Conservation (phyloP, 2,888 invertebrate genomes). For the Patella caerulea region DNA sequence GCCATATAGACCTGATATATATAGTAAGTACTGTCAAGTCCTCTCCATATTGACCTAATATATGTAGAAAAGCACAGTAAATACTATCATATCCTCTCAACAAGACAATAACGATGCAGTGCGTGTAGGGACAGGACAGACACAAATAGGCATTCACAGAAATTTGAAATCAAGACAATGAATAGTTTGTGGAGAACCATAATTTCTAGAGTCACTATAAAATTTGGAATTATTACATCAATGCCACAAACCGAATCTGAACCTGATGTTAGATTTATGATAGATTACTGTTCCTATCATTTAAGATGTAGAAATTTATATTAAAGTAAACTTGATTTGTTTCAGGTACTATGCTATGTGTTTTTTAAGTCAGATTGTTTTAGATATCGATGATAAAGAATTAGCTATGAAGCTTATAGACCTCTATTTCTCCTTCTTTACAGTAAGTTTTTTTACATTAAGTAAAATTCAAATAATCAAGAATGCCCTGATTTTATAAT, state of each 20-base stretch:
- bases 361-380: constrained; percentile 87
- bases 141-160: no score
- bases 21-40: constrained; percentile 77
- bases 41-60: constrained; percentile 79
- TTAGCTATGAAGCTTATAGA: constrained; percentile 88
- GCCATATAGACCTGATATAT: constrained; percentile 85
- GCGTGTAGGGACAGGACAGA: no score
- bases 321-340: constrained; percentile 13
- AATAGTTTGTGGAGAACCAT: no score
- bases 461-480: no score
- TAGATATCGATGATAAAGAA: constrained; percentile 78
- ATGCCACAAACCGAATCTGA: no score
- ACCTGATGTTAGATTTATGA: no score
- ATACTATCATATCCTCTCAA: constrained; percentile 38
- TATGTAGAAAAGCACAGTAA: constrained; percentile 88
- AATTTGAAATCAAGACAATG: no score
- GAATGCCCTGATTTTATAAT: no score
- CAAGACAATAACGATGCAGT: no score
- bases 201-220: no score
- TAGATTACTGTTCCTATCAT: not conserved
- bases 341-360: constrained; percentile 84
- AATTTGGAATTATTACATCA: no score
- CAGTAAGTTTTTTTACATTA: constrained; percentile 74
- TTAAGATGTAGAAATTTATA: no score
- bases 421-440: constrained; percentile 96